Conservation (phyloP, 2,797 vertebrate genomes). For the Epinephelus malabaricus region DNA sequence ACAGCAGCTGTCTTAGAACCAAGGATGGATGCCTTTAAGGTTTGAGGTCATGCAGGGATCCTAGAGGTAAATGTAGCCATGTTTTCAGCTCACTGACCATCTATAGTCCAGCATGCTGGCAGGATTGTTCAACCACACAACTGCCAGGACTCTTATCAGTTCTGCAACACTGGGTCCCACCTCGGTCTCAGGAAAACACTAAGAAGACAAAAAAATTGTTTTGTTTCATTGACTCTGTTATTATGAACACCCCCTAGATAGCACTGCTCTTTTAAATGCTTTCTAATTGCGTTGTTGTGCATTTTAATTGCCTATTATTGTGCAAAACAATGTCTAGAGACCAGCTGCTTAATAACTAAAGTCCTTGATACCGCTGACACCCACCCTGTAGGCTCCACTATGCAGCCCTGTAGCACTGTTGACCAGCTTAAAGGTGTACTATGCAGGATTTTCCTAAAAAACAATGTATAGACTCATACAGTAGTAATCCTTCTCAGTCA, state of each 20-base stretch:
- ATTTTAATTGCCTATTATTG: constrained; percentile 55
- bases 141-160: constrained; percentile 42
- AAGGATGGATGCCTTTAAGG: too few relatives aligned
- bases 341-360: constrained; percentile 43
- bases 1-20: neutral
- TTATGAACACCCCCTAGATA: constrained; percentile 46
- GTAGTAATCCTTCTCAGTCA: too few relatives aligned
- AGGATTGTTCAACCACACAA: constrained; percentile 38
- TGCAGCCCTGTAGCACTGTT: constrained; percentile 13
- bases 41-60: constrained; percentile 5
- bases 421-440: neutral
- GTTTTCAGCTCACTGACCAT: constrained; percentile 48
- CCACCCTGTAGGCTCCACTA: neutral
- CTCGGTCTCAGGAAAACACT: neutral
- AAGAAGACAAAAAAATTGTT: constrained; percentile 8
- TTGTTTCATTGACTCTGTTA: constrained; percentile 38
- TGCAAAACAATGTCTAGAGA: constrained; percentile 54
- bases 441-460: too few relatives aligned
- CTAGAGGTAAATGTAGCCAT: constrained; percentile 1
- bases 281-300: constrained; percentile 48
- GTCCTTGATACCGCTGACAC: constrained; percentile 29
- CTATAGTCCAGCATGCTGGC: constrained; percentile 23
- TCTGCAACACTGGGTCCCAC: constrained; percentile 47
- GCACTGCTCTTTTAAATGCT: constrained; percentile 38
- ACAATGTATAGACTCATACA: too few relatives aligned